Conservation (phyloP, 2,888 invertebrate genomes). For the Acleris cristana region DNA sequence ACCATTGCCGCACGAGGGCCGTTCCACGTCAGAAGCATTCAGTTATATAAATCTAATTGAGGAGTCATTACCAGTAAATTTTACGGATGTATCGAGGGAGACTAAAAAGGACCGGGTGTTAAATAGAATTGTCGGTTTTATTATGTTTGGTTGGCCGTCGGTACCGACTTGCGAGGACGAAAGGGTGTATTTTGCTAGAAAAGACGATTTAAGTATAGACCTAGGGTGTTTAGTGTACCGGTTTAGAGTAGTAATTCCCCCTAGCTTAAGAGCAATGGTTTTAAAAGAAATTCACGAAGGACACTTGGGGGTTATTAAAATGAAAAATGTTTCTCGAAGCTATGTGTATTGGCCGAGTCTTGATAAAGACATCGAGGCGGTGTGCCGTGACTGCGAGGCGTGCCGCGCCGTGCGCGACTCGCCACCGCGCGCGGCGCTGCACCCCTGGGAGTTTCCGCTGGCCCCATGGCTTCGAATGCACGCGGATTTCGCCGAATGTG, state of each 20-base stretch:
- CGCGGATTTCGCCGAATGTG: slow-evolving; percentile 37
- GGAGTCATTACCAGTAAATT: slow-evolving; percentile 34
- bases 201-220: too few species aligned
- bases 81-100: slow-evolving; percentile 19
- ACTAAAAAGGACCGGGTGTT: too few species aligned
- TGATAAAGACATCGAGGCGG: too few species aligned
- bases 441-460: slow-evolving; percentile 42
- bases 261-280: neutral
- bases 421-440: slow-evolving; percentile 39
- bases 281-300: slow-evolving; percentile 15
- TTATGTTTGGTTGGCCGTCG: too few species aligned
- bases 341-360: too few species aligned
- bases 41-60: slow-evolving; percentile 22
- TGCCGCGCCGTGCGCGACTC: slow-evolving; percentile 8
- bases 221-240: too few species aligned
- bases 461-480: slow-evolving; percentile 41
- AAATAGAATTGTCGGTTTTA: too few species aligned
- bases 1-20: slow-evolving; percentile 25
- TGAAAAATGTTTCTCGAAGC: too few species aligned
- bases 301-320: slow-evolving; percentile 1
- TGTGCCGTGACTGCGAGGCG: neutral
- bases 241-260: too few species aligned
- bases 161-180: too few species aligned
- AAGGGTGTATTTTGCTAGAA: too few species aligned
- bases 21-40: neutral